Base-by-base conservation (phyloP, 2,113 vertebrate genomes). In the Scomber scombrus region DNA sequence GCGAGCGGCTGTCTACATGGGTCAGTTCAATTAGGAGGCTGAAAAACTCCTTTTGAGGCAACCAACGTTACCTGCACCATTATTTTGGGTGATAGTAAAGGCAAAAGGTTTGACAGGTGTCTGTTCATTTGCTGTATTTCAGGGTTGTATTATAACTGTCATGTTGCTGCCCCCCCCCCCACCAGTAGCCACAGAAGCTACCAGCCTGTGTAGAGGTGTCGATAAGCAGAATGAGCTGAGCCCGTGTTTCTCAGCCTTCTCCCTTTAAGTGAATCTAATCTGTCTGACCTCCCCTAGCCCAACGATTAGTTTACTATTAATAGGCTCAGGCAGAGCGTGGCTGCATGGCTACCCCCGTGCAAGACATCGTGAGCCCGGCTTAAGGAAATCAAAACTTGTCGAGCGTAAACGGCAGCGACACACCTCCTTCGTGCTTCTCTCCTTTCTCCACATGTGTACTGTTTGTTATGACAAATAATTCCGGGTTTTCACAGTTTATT, bases 231-330 rank as follows among this genome's bases (percentile, higher is more conserved):
- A 26, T 69, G 84, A 89, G 86, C 79, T 68, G 61, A 83, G 77
- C 58, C 45, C n/a, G 51, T 63, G 71, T 86, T 90, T 91, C 88
- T 54, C 78, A 82, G 80, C 80, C 87, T 79, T 85, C 84, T 90
- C 69, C 75, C 63, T 90, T 90, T 88, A 85, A 89, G 82, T 88
- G 88, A 92, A 90, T 90, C 80, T 93, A 92, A 94, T 92, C 92
- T 87, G 84, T 79, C 86, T 92, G 92, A 92, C 89, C 91, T 86
- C 86, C 71, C 85, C 82, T 81, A 85, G 86, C 72, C 78, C 69
- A 84, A 82, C 90, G 87, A 78, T 93, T 90, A 91, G 90, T 88
- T 89, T 80, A 76, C 93, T 95, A 95, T 89, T 93, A 92, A 94
- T 94, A 95, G 93, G 75, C 82, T 88, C 72, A 43, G 54, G 82